Base-by-base conservation (phyloP, 2,113 vertebrate species). In the Gambusia affinis region DNA sequence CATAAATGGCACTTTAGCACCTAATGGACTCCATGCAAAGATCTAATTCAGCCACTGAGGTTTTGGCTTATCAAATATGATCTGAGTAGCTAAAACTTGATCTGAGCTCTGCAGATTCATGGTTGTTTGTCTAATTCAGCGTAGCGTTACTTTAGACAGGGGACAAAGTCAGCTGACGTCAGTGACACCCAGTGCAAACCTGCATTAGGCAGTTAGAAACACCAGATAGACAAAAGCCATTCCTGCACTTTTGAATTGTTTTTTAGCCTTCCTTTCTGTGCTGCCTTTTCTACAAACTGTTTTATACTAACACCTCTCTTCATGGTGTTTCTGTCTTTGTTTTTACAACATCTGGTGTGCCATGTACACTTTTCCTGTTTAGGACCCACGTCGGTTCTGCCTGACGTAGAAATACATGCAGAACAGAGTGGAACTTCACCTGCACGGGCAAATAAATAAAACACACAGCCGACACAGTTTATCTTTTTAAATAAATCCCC, bases 11-110 rank as follows among this genome's bases (percentile, higher is more conserved):
- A 54, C 69, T 70, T 81, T 66, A 64, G 39, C 60, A 61, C 30
- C 63, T 14, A 47, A 39, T 61, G 66, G 44, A 69, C 17, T 60
- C 17, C 14, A 65, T 44, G 24, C 29, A 79, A 79, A 72, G 4
- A 57, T 22, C 24, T 35, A 64, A 28, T 63, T 15, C 51, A 57
- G 17, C 19, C 17, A 17, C 17, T 47, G 44, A 65, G 54, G 29
- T 77, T 39, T 47, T 29, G 31, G 29, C 7, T 29, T 31, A 63
- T 22, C 2, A 33, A 31, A 27, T 15, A 47, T 6, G 17, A 47
- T 51, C 28, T 39, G 28, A 74, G 22, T 44, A 62, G 4, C 27
- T 12, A 63, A 42, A 71, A 30, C n/a, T 3, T 54, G 11, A 47
- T 67, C 8, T 42, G 65, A 61, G 12, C 22, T 75, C 8, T 70